Conservation (phyloP, 2,113 vertebrate species). For the Fregata magnificens region DNA sequence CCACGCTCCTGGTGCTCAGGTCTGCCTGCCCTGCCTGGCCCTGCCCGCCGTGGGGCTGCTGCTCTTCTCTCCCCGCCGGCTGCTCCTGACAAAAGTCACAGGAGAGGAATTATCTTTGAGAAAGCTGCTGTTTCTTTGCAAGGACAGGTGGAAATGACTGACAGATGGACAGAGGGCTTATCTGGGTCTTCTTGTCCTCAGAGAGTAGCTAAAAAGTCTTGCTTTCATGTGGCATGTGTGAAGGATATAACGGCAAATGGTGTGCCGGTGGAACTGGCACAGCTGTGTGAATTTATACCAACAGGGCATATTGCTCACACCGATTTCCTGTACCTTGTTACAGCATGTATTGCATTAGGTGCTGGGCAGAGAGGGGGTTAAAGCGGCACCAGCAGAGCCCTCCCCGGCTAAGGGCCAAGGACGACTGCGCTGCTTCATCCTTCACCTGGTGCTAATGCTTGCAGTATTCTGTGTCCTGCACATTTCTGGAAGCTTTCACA, state of each 20-base stretch:
- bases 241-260: not conserved
- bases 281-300: not conserved
- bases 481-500: not conserved
- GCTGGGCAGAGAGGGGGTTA: not conserved
- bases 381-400: not conserved
- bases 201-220: not conserved
- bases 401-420: not conserved
- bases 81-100: not conserved
- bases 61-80: not conserved
- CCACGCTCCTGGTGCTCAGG: not conserved
- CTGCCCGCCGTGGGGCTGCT: not conserved
- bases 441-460: fast-evolving
- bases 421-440: not conserved
- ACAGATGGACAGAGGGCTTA: not conserved
- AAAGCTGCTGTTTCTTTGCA: not conserved
- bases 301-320: not conserved
- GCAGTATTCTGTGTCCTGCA: not conserved
- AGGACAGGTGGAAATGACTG: not conserved
- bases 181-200: not conserved
- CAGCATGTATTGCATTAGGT: not conserved
- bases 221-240: not conserved
- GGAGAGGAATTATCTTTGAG: not conserved
- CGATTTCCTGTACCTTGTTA: not conserved
- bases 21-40: not conserved
- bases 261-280: not conserved